A percentile compares a stretch with the other conserved stretches of the same genome.
Conservation (phyloP, 2,113 vertebrate species). For the Chlorodrepanis virens region DNA sequence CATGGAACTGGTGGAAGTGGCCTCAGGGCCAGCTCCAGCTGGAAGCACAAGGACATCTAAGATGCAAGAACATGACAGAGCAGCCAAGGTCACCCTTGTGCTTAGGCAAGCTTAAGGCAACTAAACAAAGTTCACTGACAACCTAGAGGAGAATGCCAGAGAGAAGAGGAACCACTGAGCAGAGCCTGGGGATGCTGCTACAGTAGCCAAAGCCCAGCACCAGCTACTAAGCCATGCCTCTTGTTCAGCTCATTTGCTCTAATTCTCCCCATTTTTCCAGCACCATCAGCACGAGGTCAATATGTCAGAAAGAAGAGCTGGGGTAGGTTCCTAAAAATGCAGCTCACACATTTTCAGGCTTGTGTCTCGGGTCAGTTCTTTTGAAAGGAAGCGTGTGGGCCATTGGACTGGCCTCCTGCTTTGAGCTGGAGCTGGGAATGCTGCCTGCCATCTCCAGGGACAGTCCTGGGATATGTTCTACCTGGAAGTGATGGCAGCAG, state of each 20-base stretch:
- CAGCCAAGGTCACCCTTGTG: not conserved
- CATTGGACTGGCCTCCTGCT: not conserved
- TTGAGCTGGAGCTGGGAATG: not conserved
- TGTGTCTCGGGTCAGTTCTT: not conserved
- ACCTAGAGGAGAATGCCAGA: not conserved
- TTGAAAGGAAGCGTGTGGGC: not conserved
- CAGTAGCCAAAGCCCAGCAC: not conserved
- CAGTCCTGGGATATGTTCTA: not conserved
- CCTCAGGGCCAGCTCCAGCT: not conserved
- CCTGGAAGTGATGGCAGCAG: not conserved
- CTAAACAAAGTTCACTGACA: not conserved
- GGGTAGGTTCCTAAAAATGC: not conserved
- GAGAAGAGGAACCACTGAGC: not conserved
- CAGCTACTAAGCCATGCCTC: not conserved
- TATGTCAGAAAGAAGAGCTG: not conserved
- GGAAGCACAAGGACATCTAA: not conserved
- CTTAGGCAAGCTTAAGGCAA: conserved; percentile 50
- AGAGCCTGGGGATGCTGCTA: not conserved
- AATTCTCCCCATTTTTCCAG: conserved; percentile 32
- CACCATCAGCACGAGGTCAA: conserved; percentile 5
- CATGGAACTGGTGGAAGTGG: not conserved
- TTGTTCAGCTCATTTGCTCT: not conserved
- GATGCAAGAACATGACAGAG: not conserved
- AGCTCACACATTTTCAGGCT: conserved; percentile 4
- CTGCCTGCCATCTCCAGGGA: not conserved